These are phyloP conservation scores for Polymixis lichenea DNA, from an alignment of 2,888 invertebrate genomes.

Conservation along the genomic window DNA sequence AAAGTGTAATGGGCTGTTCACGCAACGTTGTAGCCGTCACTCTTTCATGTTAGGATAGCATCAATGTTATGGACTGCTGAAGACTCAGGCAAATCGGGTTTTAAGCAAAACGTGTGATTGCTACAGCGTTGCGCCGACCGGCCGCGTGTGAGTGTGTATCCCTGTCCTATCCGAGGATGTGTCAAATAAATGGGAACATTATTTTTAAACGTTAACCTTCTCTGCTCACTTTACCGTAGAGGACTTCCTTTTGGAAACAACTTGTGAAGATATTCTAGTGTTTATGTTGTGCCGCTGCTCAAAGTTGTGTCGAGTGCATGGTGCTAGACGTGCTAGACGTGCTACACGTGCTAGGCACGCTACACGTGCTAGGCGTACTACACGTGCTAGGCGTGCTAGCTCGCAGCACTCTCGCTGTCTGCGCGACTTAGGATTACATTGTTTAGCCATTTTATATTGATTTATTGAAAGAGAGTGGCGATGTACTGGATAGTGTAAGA, in stretches of 20 bases:
- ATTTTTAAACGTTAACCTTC: constrained; percentile 36
- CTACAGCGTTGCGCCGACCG: constrained; percentile 1
- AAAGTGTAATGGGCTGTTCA: constrained; percentile 10
- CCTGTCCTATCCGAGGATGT: constrained; percentile 15
- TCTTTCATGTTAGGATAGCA: constrained; percentile 7
- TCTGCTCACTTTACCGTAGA: constrained; percentile 80
- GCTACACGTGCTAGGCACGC: too few species aligned
- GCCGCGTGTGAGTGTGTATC: background rate
- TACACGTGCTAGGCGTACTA: too few species aligned
- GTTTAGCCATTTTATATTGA: constrained; percentile 60
- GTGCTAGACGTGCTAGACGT: constrained; percentile 25
- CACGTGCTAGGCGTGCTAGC: constrained; percentile 27
- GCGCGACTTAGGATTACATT: constrained; percentile 36
- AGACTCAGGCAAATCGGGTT: constrained; percentile 11
- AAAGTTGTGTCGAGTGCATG: constrained; percentile 57
- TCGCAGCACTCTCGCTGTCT: constrained; percentile 11
- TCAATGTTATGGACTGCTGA: constrained; percentile 25
- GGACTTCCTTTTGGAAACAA: constrained; percentile 63
- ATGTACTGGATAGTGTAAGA: constrained; percentile 65
- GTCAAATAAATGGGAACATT: constrained; percentile 60
- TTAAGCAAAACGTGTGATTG: background rate
- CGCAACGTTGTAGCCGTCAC: background rate
- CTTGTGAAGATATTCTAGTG: constrained; percentile 65
- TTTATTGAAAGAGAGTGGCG: constrained; percentile 52
- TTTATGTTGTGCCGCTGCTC: constrained; percentile 70